Percentiles rank a stretch among this genome's conserved stretches.
Evolutionary conservation across 92 coral and sea anemone genomes (phyloP).

Genomic region (Meandrina meandrites): DNA sequence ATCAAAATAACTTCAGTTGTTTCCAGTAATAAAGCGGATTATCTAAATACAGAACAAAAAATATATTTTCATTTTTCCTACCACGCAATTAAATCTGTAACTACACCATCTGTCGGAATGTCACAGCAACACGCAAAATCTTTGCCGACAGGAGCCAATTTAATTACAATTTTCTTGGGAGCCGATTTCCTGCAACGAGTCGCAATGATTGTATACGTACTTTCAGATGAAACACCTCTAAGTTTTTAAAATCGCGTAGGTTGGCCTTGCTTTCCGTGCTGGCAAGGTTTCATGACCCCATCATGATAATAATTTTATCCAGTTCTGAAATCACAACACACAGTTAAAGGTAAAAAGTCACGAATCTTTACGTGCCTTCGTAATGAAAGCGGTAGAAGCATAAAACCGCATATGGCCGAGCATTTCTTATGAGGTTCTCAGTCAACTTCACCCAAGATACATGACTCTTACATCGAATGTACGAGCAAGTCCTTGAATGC

Average conservation of each 20-base stretch:
- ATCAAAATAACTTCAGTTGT: neutral
- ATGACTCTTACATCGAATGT: neutral
- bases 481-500: constrained; percentile 28
- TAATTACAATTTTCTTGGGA: neutral
- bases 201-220: neutral
- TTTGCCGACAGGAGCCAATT: neutral
- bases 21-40: neutral
- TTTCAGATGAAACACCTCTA: neutral
- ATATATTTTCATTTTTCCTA: neutral
- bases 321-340: neutral
- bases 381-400: neutral
- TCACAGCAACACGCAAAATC: constrained; percentile 15
- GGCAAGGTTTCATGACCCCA: neutral
- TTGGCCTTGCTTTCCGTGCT: neutral
- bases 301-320: too few relatives aligned
- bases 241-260: neutral
- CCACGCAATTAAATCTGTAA: neutral
- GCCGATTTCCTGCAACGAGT: neutral
- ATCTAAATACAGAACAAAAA: too few relatives aligned
- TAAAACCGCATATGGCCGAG: neutral
- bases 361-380: neutral
- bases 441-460: neutral
- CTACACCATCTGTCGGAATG: neutral
- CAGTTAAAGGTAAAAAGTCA: neutral
- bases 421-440: neutral